A percentile compares a stretch with the other conserved stretches of the same genome.
Evolutionary conservation across 2,113 vertebrate species (phyloP).

Genomic region (Ceyx cyanopectus): DNA sequence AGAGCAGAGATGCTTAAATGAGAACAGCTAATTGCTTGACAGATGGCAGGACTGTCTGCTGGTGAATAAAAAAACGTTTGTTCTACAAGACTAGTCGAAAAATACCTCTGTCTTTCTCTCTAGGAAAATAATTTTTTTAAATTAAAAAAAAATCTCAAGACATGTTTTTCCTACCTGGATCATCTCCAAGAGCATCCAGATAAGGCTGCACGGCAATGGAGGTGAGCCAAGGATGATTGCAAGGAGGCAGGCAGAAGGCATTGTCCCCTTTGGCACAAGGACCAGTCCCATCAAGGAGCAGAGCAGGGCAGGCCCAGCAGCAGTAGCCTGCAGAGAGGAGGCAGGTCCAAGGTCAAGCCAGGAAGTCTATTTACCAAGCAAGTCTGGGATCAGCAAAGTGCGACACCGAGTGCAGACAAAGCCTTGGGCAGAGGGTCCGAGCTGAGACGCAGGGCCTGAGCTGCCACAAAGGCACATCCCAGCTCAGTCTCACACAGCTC

Average conservation of each 20-base stretch:
- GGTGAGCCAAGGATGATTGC: rapidly evolving
- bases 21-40: not conserved
- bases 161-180: not conserved
- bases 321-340: not conserved
- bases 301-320: not conserved
- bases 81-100: not conserved
- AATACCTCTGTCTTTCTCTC: not conserved
- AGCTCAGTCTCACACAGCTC: not conserved
- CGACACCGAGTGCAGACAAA: not conserved
- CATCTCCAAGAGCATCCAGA: not conserved
- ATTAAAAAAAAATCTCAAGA: too few relatives aligned
- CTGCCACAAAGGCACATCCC: rapidly evolving
- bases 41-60: not conserved
- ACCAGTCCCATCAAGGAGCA: too few relatives aligned
- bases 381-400: not conserved
- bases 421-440: rapidly evolving
- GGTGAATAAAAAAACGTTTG: not conserved
- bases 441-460: not conserved
- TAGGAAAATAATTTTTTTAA: not conserved
- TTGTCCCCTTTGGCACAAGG: too few relatives aligned
- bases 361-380: not conserved
- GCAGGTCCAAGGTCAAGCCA: not conserved
- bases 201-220: not conserved
- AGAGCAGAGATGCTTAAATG: not conserved
- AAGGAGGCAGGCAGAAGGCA: not conserved